Conservation (phyloP, 1,140 invertebrate species). For the Chironomus tepperi region DNA sequence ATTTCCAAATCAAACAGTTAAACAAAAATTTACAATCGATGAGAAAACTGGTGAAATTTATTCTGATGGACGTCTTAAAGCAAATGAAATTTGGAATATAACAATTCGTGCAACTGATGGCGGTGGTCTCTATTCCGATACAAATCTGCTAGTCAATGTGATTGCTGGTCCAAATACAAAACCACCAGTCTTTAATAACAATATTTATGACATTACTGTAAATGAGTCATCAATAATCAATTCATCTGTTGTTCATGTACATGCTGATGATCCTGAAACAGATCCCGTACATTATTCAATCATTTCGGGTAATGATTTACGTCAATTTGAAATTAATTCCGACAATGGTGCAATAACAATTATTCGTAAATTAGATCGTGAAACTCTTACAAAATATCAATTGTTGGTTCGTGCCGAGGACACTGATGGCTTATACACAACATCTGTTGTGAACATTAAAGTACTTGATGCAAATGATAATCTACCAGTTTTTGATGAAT, state of each 20-base stretch:
- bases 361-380: constrained; percentile 72
- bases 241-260: constrained; percentile 56
- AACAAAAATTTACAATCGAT: not conserved
- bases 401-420: constrained; percentile 80
- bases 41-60: not conserved
- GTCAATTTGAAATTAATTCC: constrained; percentile 75
- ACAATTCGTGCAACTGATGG: constrained; percentile 5
- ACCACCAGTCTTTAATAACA: constrained; percentile 65
- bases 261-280: constrained; percentile 81
- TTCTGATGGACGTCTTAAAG: not conserved
- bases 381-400: constrained; percentile 76
- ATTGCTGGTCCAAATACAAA: constrained; percentile 64
- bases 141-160: not conserved
- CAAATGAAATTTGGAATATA: not conserved
- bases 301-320: constrained; percentile 72
- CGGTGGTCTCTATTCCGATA: not conserved
- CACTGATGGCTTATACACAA: constrained; percentile 68
- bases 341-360: constrained; percentile 74
- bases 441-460: constrained; percentile 75
- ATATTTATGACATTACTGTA: constrained; percentile 67
- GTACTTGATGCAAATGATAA: constrained; percentile 88
- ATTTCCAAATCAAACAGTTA: not conserved
- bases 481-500: constrained; percentile 69
- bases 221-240: constrained; percentile 74
- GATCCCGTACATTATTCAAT: constrained; percentile 79